Conservation (phyloP, 1,140 invertebrate genomes). For the Bathynomus jamesi region DNA sequence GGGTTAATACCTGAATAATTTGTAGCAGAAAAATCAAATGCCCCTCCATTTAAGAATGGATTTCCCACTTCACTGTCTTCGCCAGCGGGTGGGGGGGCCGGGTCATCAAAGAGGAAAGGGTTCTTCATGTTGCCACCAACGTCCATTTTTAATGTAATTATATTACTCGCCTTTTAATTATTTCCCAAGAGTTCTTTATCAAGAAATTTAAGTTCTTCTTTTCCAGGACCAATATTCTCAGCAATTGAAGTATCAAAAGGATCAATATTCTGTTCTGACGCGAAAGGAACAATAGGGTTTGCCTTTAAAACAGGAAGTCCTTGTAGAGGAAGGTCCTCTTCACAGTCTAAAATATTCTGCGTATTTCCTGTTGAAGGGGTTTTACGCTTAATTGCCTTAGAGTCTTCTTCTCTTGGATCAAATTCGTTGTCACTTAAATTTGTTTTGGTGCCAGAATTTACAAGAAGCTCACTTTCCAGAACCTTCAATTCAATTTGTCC, state of each 20-base stretch:
- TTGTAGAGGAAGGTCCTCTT: slow-evolving; percentile 16
- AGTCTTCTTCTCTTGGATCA: slow-evolving; percentile 31
- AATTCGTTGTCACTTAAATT: slow-evolving; percentile 37
- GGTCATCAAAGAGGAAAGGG: slow-evolving; percentile 61
- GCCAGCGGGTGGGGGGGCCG: slow-evolving; percentile 34
- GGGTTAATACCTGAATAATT: slow-evolving; percentile 35
- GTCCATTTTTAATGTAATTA: slow-evolving; percentile 37
- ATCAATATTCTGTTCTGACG: slow-evolving; percentile 36
- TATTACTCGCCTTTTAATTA: not conserved
- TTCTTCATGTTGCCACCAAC: slow-evolving; percentile 47
- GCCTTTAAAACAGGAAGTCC: slow-evolving; percentile 19
- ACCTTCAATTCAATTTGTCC: slow-evolving; percentile 25
- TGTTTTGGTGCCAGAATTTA: slow-evolving; percentile 22
- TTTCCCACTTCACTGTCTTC: slow-evolving; percentile 25
- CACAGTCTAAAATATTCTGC: slow-evolving; percentile 21
- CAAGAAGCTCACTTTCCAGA: slow-evolving; percentile 31
- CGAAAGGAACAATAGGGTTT: slow-evolving; percentile 2
- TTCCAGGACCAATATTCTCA: slow-evolving; percentile 37
- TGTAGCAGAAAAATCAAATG: slow-evolving; percentile 27
- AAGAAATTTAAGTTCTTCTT: slow-evolving; percentile 37
- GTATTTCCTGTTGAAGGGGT: slow-evolving; percentile 9
- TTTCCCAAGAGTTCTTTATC: slow-evolving; percentile 32
- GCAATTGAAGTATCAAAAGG: slow-evolving; percentile 43
- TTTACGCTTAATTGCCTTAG: slow-evolving; percentile 17
- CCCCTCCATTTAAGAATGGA: slow-evolving; percentile 39